These are phyloP conservation scores for Tethea ocularis DNA, from an alignment of 2,888 invertebrate genomes.

Conservation along the genomic window DNA sequence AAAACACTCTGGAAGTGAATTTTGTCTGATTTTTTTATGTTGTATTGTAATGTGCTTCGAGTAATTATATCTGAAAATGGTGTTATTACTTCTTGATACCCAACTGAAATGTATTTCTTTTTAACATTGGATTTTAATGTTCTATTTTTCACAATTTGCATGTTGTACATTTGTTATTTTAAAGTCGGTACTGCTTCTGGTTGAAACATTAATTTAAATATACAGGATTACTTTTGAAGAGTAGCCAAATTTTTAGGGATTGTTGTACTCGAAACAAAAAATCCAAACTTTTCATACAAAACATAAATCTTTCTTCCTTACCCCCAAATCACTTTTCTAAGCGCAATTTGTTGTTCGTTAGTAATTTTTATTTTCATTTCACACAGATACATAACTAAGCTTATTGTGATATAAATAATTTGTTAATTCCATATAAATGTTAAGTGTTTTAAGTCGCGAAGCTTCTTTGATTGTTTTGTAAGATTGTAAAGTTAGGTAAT, in stretches of 20 bases:
- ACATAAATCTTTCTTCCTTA: no score
- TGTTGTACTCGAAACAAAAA: no score
- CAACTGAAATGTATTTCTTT: no score
- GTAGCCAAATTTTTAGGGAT: no score
- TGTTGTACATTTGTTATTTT: neutral
- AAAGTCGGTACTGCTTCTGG: neutral
- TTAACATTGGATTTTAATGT: no score
- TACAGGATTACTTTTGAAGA: no score
- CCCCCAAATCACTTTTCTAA: no score
- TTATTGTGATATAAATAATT: neutral
- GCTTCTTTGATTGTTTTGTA: neutral
- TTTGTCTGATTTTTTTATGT: neutral
- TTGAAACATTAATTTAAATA: neutral
- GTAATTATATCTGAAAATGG: no score
- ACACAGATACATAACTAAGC: neutral
- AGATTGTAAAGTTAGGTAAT: neutral
- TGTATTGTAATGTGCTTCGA: neutral
- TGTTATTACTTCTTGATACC: no score
- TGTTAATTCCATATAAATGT: constrained; percentile 5
- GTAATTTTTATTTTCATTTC: neutral
- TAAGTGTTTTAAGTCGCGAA: neutral
- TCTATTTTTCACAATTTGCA: neutral
- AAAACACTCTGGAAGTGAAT: constrained; percentile 1
- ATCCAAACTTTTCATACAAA: neutral
- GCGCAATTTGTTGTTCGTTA: neutral